Conservation (phyloP, 2,888 invertebrate species). For the Drosophila testacea region DNA sequence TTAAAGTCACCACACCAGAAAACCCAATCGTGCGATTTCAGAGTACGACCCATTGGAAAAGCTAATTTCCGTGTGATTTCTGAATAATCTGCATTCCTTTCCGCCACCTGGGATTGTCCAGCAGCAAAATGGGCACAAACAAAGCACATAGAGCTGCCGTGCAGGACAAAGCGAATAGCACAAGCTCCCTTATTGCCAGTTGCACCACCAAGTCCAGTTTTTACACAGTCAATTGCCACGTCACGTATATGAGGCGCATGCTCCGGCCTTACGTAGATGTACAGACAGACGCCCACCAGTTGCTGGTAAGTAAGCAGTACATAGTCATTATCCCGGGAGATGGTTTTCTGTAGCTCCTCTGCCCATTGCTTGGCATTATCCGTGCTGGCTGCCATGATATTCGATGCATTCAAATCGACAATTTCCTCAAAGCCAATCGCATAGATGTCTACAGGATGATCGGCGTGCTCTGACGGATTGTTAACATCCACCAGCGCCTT, state of each 20-base stretch:
- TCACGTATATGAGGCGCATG: constrained; percentile 95
- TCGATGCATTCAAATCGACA: constrained; percentile 98
- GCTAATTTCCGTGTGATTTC: constrained; percentile 96
- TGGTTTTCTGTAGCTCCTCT: constrained; percentile 95
- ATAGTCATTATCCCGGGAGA: constrained; percentile 94
- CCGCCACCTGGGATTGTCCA: constrained; percentile 95
- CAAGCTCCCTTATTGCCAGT: constrained; percentile 98
- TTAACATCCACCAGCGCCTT: constrained; percentile 86
- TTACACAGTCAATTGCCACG: constrained; percentile 97
- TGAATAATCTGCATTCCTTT: constrained; percentile 98
- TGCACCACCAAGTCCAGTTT: constrained; percentile 99
- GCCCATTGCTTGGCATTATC: constrained; percentile 97
- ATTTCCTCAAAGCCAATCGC: constrained; percentile 99
- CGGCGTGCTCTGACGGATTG: constrained; percentile 84
- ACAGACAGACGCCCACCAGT: constrained; percentile 98
- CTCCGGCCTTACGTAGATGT: constrained; percentile 96
- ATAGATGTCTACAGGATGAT: constrained; percentile 93
- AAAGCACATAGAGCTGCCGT: constrained; percentile 98
- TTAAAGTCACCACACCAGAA: constrained; percentile 99
- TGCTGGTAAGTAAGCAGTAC: constrained; percentile 97
- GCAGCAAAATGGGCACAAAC: constrained; percentile 99
- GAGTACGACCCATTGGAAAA: constrained; percentile 95
- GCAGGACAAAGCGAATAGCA: constrained; percentile 95
- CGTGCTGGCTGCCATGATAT: constrained; percentile 97
- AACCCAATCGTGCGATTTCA: constrained; percentile 98